These are phyloP conservation scores for Nymphalis io DNA, from an alignment of 1,140 invertebrate species.

Conservation along the genomic window DNA sequence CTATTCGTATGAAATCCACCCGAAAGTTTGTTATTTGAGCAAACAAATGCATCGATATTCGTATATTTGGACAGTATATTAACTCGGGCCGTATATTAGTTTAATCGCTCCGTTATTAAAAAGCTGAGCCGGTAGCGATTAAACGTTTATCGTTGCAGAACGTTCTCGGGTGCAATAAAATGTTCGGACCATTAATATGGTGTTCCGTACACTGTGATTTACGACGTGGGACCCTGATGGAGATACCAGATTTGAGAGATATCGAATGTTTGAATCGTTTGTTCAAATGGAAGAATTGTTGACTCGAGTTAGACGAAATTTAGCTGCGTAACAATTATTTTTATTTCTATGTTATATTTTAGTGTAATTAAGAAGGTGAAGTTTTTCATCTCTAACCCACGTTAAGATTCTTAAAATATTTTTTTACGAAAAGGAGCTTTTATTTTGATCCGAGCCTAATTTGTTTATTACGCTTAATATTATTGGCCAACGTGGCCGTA, in stretches of 20 bases:
- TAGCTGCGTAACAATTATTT: too few relatives aligned
- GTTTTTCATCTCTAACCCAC: too few relatives aligned
- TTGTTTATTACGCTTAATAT: too few relatives aligned
- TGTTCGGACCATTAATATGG: conserved; percentile 1
- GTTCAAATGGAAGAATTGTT: background rate
- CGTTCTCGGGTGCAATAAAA: conserved; percentile 19
- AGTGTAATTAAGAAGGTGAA: too few relatives aligned
- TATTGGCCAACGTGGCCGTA: too few relatives aligned
- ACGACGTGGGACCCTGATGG: background rate
- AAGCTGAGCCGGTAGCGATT: conserved; percentile 26
- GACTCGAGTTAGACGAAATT: background rate
- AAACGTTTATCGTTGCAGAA: conserved; percentile 7
- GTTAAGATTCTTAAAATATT: too few relatives aligned
- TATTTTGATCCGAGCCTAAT: too few relatives aligned
- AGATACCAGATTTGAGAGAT: background rate
- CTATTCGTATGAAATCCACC: background rate
- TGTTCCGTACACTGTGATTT: background rate
- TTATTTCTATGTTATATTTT: too few relatives aligned
- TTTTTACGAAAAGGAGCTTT: too few relatives aligned
- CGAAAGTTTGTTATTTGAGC: conserved; percentile 20
- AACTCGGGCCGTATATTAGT: conserved; percentile 28
- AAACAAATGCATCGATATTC: conserved; percentile 31
- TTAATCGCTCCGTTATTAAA: conserved; percentile 33
- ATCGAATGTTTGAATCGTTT: background rate
- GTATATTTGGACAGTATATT: conserved; percentile 22